phyloP scores from a whole-genome alignment of 2,113 vertebrate species.

The Equus przewalskii region DNA sequence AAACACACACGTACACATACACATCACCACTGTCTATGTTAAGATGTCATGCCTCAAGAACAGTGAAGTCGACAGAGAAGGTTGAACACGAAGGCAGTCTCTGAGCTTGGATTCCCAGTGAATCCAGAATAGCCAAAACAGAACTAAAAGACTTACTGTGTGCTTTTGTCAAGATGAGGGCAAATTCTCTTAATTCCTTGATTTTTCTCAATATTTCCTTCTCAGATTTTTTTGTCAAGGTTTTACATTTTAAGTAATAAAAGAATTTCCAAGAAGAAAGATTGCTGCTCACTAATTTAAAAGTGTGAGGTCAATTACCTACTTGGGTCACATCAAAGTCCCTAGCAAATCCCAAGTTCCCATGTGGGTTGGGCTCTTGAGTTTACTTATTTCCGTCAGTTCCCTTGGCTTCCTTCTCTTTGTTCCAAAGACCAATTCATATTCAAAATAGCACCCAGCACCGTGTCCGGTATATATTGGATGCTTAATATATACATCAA shows the following conservation, averaged over 20 bases:
- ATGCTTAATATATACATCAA: not conserved
- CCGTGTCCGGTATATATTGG: not conserved
- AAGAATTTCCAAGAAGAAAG: constrained; percentile 17
- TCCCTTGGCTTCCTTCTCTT: not conserved
- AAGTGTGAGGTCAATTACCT: not conserved
- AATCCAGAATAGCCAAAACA: not conserved
- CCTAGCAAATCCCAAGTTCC: not conserved
- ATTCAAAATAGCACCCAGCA: not conserved
- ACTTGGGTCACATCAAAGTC: not conserved
- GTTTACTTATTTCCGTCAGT: not conserved
- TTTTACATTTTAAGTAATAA: not conserved
- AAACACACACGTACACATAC: not conserved
- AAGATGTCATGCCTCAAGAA: not conserved
- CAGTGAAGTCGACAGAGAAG: not conserved
- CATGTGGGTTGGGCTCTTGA: not conserved
- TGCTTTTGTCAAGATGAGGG: not conserved
- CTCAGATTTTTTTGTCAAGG: not conserved
- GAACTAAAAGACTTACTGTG: not conserved
- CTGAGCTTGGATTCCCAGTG: not conserved
- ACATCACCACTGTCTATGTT: not conserved
- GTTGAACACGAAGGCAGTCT: not conserved
- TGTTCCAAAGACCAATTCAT: constrained; percentile 35
- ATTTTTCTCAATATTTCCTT: not conserved
- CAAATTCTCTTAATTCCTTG: not conserved
- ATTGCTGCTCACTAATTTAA: not conserved